Evolutionary conservation across 1,140 invertebrate species (phyloP).

Genomic region (Drosophila repleta): DNA sequence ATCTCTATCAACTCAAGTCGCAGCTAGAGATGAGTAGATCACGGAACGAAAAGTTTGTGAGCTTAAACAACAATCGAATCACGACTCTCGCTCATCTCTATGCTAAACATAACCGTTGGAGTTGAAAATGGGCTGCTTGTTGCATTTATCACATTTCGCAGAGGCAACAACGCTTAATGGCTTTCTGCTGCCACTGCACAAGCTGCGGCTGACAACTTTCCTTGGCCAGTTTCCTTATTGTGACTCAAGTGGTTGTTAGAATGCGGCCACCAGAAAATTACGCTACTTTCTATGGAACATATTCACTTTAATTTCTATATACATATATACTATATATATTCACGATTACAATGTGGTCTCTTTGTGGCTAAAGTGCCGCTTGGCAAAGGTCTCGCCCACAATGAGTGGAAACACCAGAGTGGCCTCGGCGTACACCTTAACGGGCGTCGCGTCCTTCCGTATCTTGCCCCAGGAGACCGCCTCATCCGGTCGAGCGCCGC

Average conservation of each 20-base stretch:
- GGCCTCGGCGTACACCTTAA: constrained; percentile 99
- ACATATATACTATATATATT: constrained; percentile 26
- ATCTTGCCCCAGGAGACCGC: constrained; percentile 99
- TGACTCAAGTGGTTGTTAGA: constrained; percentile 25
- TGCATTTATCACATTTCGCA: constrained; percentile 63
- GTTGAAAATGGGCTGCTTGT: constrained; percentile 47
- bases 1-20: neutral
- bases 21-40: too few species aligned
- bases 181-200: constrained; percentile 34
- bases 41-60: too few species aligned
- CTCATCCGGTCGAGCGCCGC: constrained; percentile 98
- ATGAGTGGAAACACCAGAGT: constrained; percentile 96
- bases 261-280: constrained; percentile 15
- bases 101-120: constrained; percentile 29
- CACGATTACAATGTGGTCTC: constrained; percentile 31
- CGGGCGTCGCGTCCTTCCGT: constrained; percentile 92
- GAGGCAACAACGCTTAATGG: constrained; percentile 55
- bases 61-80: too few species aligned
- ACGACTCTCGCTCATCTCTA: constrained; percentile 1
- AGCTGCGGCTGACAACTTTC: constrained; percentile 28
- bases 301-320: too few species aligned
- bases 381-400: constrained; percentile 98
- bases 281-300: constrained; percentile 24
- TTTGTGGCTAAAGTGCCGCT: constrained; percentile 75
- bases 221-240: constrained; percentile 41